Evolutionary conservation across 1,140 invertebrate genomes (phyloP).

Genomic region (Pseudomyrmex dendroicus): DNA sequence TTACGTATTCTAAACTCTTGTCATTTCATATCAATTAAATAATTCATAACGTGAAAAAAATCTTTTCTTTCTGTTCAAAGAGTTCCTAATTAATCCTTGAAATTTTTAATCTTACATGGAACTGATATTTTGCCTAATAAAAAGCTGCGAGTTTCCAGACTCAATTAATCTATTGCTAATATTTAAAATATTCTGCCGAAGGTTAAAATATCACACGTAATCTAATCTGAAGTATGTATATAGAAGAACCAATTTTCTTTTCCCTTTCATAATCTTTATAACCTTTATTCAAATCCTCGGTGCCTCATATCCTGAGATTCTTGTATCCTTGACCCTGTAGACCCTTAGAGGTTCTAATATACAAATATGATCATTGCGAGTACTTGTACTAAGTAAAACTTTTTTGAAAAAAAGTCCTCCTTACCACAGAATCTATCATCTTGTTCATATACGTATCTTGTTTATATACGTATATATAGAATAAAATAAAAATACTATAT

Average conservation of each 20-base stretch:
- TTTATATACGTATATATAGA: conserved; percentile 12
- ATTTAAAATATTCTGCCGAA: not conserved
- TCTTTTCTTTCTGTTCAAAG: no score
- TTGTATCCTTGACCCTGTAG: conserved; percentile 43
- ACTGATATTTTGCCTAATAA: no score
- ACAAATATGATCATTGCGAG: conserved; percentile 30
- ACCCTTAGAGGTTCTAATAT: conserved; percentile 44
- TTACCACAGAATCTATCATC: conserved; percentile 11
- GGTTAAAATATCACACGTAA: conserved; percentile 7
- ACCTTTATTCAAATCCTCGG: conserved; percentile 1
- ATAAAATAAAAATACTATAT: conserved; percentile 14
- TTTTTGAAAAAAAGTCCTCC: not conserved
- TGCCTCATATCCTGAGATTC: conserved; percentile 35
- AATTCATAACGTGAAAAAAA: not conserved
- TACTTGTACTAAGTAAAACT: conserved; percentile 34
- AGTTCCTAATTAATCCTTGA: no score
- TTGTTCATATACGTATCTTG: not conserved
- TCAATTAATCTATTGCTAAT: no score
- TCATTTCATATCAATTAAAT: not conserved
- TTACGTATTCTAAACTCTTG: not conserved
- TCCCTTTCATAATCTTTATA: not conserved
- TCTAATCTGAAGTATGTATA: not conserved
- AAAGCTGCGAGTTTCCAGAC: no score
- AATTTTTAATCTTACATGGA: no score
- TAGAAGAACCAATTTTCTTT: not conserved